Evolutionary conservation across 2,888 invertebrate species (phyloP).

Genomic region (Lepidocyrtoides sp.): DNA sequence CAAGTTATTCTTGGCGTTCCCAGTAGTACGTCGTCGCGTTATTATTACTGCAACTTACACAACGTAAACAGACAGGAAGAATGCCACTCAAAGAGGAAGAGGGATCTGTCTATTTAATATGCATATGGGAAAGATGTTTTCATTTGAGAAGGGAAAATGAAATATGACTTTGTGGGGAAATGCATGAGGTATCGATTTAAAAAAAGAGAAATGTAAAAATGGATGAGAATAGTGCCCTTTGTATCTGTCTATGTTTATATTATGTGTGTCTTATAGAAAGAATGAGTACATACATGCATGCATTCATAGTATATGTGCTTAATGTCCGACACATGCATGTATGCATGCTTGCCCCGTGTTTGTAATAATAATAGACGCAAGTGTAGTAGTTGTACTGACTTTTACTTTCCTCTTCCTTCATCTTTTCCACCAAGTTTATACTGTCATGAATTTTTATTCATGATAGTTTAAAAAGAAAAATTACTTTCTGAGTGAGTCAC

Average conservation of each 20-base stretch:
- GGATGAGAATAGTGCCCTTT: not conserved
- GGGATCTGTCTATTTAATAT: slow-evolving; percentile 31
- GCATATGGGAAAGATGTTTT: slow-evolving; percentile 42
- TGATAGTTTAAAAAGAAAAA: slow-evolving; percentile 55
- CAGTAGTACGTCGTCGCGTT: not conserved
- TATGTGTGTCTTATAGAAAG: not conserved
- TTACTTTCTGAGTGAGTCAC: slow-evolving; percentile 56
- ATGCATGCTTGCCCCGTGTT: not conserved
- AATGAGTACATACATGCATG: too few relatives aligned
- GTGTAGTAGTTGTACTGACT: not conserved
- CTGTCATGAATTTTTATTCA: slow-evolving; percentile 54
- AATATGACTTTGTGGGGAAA: slow-evolving; percentile 45
- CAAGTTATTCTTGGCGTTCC: not conserved
- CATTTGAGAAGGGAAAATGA: slow-evolving; percentile 37
- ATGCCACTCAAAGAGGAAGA: not conserved
- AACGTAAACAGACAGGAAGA: not conserved
- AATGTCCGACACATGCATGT: not conserved
- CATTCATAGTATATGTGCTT: too few relatives aligned
- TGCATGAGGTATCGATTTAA: slow-evolving; percentile 49
- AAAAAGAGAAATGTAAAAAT: slow-evolving; percentile 2
- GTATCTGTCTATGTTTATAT: not conserved
- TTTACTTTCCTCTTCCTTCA: slow-evolving; percentile 5
- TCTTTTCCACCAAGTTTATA: slow-evolving; percentile 40
- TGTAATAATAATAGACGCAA: not conserved
- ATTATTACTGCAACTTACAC: not conserved